Evolutionary conservation across 1,140 invertebrate genomes (phyloP), one percentile per base, ranked within the genome.

Genomic region (Phthorimaea operculella): DNA sequence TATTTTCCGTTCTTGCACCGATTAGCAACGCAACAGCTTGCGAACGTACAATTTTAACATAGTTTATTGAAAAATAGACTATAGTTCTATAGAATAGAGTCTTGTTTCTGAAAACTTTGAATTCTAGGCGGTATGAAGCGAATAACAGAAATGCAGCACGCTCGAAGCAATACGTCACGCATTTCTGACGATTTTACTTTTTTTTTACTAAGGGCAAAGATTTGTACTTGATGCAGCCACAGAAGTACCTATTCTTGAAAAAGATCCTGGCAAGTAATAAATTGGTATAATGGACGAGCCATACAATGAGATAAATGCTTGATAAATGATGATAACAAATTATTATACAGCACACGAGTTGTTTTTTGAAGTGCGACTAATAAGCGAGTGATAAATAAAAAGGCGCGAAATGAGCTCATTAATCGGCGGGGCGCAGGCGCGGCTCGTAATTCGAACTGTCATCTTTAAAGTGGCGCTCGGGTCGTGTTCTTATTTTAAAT

Each of bases 391-490:
- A 76, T 79, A 78, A 76, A 71, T 70, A 71, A 70, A 39, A 72
- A 60, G 65, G 63, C 69, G 70, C 68, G 66, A 76, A 78, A 76
- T 71, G 58, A 65, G 70, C 70, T 72, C 72, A 71, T 80, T 80
- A 78, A 70, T 39, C 36, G 36, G 36, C 36, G n/a, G 10, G 51
- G 48, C 56, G 61, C 49, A 54, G 57, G 61, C 66, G 60, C 58
- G 59, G 44, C 57, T 55, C 67, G 65, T 77, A 72, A 77, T 64
- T 72, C 60, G 58, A 70, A 54, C 72, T 69, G 68, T 72, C 72
- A 74, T 77, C 60, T 70, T 68, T 64, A 66, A 28, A 39, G 36
- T 39, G 36, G 36, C 36, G 36, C 36, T 39, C 10, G 10, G 36
- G 36, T 39, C 36, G 36, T 39, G 36, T 39, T 39, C 36, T 39